Evolutionary conservation across 2,113 vertebrate species (phyloP).

Genomic region (Nerophis ophidion): DNA sequence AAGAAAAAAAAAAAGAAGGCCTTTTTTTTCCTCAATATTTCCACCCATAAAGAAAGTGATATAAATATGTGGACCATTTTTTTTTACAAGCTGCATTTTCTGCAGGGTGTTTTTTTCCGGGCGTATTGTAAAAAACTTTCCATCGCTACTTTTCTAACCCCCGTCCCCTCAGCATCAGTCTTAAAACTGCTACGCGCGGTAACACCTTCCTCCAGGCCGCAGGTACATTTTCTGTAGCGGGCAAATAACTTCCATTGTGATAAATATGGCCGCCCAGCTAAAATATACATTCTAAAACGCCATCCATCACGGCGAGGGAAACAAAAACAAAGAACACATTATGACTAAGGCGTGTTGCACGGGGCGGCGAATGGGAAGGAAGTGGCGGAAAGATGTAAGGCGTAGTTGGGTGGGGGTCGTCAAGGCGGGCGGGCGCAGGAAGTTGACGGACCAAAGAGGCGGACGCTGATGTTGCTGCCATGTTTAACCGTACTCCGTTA

Average conservation of each 20-base stretch:
- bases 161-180: no score
- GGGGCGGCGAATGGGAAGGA: conserved; percentile 26
- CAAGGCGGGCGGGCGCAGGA: conserved; percentile 31
- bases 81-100: neutral
- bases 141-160: neutral
- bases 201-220: neutral
- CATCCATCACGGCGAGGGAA: conserved; percentile 8
- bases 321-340: neutral
- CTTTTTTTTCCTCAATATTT: conserved; percentile 3
- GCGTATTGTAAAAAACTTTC: neutral
- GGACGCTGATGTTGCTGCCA: conserved; percentile 27
- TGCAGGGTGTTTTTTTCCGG: neutral
- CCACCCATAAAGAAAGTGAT: neutral
- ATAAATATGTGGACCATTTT: conserved; percentile 7
- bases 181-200: neutral
- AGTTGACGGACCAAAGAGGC: conserved; percentile 31
- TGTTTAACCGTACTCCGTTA: conserved; percentile 50
- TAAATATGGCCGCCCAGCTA: conserved; percentile 28
- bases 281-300: conserved; percentile 36
- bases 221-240: neutral
- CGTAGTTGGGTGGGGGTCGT: neutral
- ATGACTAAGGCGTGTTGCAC: conserved; percentile 39
- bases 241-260: conserved; percentile 31
- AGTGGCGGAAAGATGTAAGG: conserved; percentile 21
- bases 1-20: conserved; percentile 27